These are phyloP conservation scores for Tetranychus piercei DNA, from an alignment of 2,888 invertebrate genomes.

Conservation along the genomic window DNA sequence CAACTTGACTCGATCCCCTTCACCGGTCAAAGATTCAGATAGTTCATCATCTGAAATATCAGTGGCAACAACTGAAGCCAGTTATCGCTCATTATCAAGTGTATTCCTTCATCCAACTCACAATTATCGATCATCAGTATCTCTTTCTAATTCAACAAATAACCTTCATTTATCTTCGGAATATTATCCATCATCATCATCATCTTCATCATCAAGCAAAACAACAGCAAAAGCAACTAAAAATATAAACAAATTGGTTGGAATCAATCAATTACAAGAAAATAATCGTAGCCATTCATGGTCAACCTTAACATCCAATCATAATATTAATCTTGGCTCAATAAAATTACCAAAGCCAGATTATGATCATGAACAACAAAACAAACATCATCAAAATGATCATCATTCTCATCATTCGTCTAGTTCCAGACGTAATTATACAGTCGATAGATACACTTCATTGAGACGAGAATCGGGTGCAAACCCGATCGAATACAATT, in stretches of 20 bases:
- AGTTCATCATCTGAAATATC: neutral
- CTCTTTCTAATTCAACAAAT: neutral
- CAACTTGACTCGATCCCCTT: too few species aligned
- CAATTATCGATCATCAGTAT: neutral
- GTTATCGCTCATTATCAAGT: neutral
- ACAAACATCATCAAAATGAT: neutral
- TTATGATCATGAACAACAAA: neutral
- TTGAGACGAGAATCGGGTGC: neutral
- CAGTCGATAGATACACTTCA: neutral
- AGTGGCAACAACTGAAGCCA: neutral
- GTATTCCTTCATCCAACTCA: neutral
- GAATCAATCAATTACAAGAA: neutral
- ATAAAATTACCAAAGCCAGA: neutral
- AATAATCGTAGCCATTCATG: neutral
- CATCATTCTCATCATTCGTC: neutral
- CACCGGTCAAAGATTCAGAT: too few species aligned
- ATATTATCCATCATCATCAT: neutral
- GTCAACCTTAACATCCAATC: neutral
- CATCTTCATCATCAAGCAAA: neutral
- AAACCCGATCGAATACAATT: neutral
- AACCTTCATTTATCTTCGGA: neutral
- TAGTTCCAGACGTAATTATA: neutral
- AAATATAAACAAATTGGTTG: neutral
- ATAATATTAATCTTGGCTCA: neutral
- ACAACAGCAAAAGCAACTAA: neutral